Base-by-base conservation (phyloP, 1,140 invertebrate species). In the Tetramorium simillimum region DNA sequence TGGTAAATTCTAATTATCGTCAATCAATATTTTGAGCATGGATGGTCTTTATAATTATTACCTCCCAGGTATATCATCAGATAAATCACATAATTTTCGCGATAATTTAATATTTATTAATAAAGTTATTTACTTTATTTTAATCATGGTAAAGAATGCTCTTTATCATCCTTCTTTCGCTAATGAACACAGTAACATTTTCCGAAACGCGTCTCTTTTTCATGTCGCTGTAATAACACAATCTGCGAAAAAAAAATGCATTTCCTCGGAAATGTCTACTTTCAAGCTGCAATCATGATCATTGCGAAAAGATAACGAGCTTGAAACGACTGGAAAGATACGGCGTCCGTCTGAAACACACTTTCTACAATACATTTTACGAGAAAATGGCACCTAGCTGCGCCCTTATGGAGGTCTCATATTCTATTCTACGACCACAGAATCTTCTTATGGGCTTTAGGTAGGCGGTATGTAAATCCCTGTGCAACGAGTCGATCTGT, bases 401-500 rank as follows among this genome's bases (percentile, higher is more conserved):
- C 12, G 46, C 10, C 21, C 21, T 58, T 70, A 33, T 9, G 51
- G 14, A 43, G 5, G 4, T 16, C 72, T 56, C 16, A 5, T 70
- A 40, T 69, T 43, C 21, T 21, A 4, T 81, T 69, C 77, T 56
- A 81, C 77, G 46, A 56, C 14, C 33, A 18, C 14, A 18, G 16
- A 18, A 69, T 80, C 33, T 78, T 67, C 76, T 67, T 80, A 67
- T 7, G 43, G 28, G 40, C n/a, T 81, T 81, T 28, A 7, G n/a
- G 3, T n/a, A 40, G 33, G 0, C 46, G 46, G 14, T 67, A 53
- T 80, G 49, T 70, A 81, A 81, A 81, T 33, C 21, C 16, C 6
- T 10, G 33, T 56, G 33, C 77, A 70, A 70, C n/a, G 63, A 67
- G 46, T 14, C 24, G 46, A 28, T 18, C 14, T 14, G 33, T 53